Evolutionary conservation across 2,888 invertebrate species (phyloP).

Genomic region (Autographa gamma): DNA sequence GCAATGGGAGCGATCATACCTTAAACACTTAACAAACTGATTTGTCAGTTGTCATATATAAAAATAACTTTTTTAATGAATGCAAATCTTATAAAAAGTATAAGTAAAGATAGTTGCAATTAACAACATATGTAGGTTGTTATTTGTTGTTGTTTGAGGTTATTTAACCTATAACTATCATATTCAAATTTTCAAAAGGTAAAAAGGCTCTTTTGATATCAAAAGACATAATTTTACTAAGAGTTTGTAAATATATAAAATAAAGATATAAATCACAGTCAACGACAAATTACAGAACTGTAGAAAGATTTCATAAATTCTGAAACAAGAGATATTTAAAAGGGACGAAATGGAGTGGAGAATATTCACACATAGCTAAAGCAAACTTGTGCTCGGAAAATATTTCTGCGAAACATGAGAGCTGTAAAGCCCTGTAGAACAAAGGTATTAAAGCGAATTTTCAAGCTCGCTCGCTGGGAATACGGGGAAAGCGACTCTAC

Average conservation of each 20-base stretch:
- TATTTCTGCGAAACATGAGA: constrained; percentile 80
- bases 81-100: neutral
- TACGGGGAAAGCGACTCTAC: constrained; percentile 81
- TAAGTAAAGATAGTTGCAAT: neutral
- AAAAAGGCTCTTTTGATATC: no score
- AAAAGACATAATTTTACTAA: no score
- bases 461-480: constrained; percentile 80
- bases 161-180: no score
- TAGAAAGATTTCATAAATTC: constrained; percentile 40
- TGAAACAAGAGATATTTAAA: constrained; percentile 56
- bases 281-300: neutral
- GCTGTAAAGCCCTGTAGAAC: constrained; percentile 85
- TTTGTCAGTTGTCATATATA: constrained; percentile 59
- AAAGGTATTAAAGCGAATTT: constrained; percentile 88
- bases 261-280: no score
- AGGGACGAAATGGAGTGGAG: constrained; percentile 67
- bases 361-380: constrained; percentile 73
- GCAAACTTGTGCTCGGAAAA: constrained; percentile 75
- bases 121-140: no score
- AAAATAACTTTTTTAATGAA: neutral
- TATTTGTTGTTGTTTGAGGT: no score
- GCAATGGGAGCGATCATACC: constrained; percentile 83
- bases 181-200: no score
- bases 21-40: constrained; percentile 72
- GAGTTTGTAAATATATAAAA: no score